Percentiles rank a stretch among this genome's conserved stretches.
Evolutionary conservation across 2,797 vertebrate genomes (phyloP).

Genomic region (Tenualosa ilisha): DNA sequence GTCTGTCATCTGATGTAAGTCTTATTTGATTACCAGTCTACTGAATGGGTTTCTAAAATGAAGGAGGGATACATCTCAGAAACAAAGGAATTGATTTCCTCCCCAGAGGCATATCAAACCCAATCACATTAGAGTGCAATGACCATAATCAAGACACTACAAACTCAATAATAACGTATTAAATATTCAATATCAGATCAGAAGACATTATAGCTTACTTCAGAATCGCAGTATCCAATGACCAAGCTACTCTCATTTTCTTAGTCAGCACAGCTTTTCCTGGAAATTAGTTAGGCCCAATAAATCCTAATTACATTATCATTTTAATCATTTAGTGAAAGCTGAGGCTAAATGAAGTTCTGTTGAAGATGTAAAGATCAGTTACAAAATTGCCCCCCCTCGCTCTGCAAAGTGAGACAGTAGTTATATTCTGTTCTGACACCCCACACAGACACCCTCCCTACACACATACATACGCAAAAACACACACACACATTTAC

Average conservation of each 20-base stretch:
- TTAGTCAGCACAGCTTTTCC: not conserved
- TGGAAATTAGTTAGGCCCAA: not conserved
- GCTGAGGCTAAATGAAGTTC: slow-evolving; percentile 6
- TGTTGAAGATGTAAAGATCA: not conserved
- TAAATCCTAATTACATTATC: not conserved
- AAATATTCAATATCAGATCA: slow-evolving; percentile 15
- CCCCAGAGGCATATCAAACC: not conserved
- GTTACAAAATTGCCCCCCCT: not conserved
- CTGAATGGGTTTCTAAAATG: not conserved
- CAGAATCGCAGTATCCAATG: not conserved
- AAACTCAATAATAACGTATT: slow-evolving; percentile 14
- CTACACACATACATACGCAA: not conserved
- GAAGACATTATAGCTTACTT: not conserved
- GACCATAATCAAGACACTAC: not conserved
- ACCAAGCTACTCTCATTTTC: not conserved
- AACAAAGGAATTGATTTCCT: not conserved
- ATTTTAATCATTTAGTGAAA: slow-evolving; percentile 9
- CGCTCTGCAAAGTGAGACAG: no score
- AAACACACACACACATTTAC: not conserved
- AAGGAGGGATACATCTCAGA: not conserved
- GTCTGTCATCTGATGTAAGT: not conserved
- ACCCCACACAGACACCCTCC: not conserved
- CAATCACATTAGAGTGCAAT: not conserved
- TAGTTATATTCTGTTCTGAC: no score
- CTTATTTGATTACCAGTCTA: slow-evolving; percentile 1